These are phyloP conservation scores for Onychomys leucogaster DNA, from an alignment of 2,797 vertebrate species.

Conservation along the genomic window DNA sequence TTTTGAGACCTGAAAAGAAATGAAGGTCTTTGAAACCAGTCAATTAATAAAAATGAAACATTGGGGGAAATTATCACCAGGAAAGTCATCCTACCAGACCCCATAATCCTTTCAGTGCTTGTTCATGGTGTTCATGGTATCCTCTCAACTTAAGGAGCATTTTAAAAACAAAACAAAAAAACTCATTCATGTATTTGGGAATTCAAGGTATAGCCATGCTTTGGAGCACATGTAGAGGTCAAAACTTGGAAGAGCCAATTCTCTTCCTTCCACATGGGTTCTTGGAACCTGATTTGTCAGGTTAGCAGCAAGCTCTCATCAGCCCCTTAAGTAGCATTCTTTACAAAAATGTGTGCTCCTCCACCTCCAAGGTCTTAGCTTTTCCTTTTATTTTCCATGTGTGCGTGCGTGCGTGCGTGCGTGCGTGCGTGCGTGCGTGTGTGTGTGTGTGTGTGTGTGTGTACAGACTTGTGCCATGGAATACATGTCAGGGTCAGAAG, in stretches of 20 bases:
- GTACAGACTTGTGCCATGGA: background rate
- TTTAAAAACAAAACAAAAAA: background rate
- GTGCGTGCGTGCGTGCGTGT: too few relatives aligned
- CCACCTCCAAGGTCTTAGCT: background rate
- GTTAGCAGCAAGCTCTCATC: background rate
- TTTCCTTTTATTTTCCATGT: background rate
- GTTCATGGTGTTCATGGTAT: background rate
- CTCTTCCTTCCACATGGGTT: background rate
- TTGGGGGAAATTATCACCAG: background rate
- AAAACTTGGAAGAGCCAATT: background rate
- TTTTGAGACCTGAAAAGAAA: constrained; percentile 39
- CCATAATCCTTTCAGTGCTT: background rate
- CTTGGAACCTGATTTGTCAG: background rate
- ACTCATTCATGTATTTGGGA: background rate
- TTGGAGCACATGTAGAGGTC: background rate
- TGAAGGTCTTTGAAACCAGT: background rate
- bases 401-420: background rate
- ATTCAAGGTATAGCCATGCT: background rate
- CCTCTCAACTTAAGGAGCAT: background rate
- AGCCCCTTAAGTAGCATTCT: background rate
- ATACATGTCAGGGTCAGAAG: background rate
- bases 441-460: background rate
- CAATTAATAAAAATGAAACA: background rate
- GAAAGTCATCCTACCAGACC: background rate
- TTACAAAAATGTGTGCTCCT: background rate